Base-by-base conservation (phyloP, 2,888 invertebrate species). In the Antitype chi region DNA sequence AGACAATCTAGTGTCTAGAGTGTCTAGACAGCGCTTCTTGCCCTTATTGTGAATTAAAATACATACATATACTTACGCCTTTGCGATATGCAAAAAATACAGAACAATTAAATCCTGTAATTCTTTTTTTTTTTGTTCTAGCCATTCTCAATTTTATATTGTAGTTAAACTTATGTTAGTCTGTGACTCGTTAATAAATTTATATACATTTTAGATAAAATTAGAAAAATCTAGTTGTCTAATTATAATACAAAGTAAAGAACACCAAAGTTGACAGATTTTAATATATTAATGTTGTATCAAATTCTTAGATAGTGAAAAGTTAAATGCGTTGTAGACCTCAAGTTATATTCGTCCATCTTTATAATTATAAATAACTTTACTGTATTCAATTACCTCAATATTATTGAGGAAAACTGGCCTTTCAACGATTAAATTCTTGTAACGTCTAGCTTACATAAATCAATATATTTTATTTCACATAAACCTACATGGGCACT, bases 201-300 rank as follows among this genome's bases (percentile, higher is more conserved):
- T 9, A 13, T 49, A 81, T 38, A n/a, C 15, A 55, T 32, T 62
- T 78, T 53, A 49, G n/a, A 59, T 69, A 59, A 25, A 11, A 28
- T 69, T 83, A 0, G n/a, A 57, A 57, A 28, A 66, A 69, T 66
- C 60, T 78, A 83, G 73, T 70, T 70, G 67, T 74, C 66, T 62
- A 75, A 47, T 73, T 53, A 80, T 13, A 32, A 64, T 68, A 66
- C 52, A 76, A 71, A 77, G n/a, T 73, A 80, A 76, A 8, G 62
- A 87, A 87, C 87, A 87, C 87, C 88, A 87, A 86, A 76, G 47
- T 75, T 71, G 69, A 84, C 78, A 84, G 78, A 86, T 81, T 84
- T 71, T 77, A 78, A 25, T 69, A 83, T 84, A 84, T 88, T 64
- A 68, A 76, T 82, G 87, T 87, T 86, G 88, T 88, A 78, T 68